Evolutionary conservation across 92 coral and sea anemone species (phyloP).

Genomic region (Palythoa heliodiscus): DNA sequence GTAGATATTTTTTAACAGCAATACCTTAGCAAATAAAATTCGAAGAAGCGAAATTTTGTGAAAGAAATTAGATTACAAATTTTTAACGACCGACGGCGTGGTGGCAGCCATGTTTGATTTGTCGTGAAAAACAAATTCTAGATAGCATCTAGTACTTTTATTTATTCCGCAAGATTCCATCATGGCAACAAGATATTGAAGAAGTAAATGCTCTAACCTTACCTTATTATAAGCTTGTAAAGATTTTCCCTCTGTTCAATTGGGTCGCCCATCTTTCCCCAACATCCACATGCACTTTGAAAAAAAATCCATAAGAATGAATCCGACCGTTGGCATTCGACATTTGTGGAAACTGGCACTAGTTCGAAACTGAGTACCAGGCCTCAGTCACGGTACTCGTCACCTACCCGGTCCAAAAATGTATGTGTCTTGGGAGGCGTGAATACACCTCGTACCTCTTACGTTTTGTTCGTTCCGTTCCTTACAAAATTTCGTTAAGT

Average conservation of each 20-base stretch:
- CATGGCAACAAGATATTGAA: neutral
- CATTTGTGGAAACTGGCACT: neutral
- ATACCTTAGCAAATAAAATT: neutral
- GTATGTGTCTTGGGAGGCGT: too few relatives aligned
- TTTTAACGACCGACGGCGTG: constrained; percentile 28
- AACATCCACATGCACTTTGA: constrained; percentile 26
- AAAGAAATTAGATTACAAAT: neutral
- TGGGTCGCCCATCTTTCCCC: constrained; percentile 74
- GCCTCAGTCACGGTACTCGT: too few relatives aligned
- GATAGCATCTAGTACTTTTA: neutral
- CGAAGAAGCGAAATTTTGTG: neutral
- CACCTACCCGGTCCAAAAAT: too few relatives aligned
- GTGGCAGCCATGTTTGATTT: constrained; percentile 38
- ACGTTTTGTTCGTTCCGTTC: too few relatives aligned
- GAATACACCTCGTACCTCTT: too few relatives aligned
- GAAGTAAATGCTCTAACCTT: neutral
- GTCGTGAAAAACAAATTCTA: neutral
- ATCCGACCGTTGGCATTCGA: neutral
- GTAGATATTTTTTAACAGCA: neutral
- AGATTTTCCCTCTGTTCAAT: constrained; percentile 90
- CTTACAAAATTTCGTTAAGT: too few relatives aligned
- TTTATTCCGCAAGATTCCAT: neutral
- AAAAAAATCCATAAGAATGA: constrained; percentile 5
- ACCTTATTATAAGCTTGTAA: constrained; percentile 96
- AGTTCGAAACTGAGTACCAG: neutral